Conservation (phyloP, 1,140 invertebrate species). For the Zaprionus camerounensis region DNA sequence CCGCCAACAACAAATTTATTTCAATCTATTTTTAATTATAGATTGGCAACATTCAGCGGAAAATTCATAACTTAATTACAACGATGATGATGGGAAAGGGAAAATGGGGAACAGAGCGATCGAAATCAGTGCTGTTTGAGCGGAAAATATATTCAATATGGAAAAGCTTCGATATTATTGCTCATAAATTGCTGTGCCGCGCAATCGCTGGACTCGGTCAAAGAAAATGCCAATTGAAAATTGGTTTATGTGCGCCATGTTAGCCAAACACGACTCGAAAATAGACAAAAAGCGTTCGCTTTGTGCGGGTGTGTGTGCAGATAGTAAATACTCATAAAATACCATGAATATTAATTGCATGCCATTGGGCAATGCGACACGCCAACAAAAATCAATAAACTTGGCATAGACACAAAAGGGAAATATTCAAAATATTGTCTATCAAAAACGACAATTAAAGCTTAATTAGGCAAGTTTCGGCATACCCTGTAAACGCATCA, state of each 20-base stretch:
- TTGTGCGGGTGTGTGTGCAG: conserved; percentile 34
- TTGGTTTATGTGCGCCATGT: conserved; percentile 17
- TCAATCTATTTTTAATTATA: conserved; percentile 30
- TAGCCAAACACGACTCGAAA: conserved; percentile 20
- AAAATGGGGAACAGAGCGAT: not conserved
- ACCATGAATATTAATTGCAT: conserved; percentile 63
- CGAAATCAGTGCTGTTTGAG: not conserved
- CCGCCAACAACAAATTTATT: not conserved
- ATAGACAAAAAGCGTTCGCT: conserved; percentile 10
- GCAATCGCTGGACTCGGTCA: conserved; percentile 25
- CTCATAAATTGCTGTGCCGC: conserved; percentile 31
- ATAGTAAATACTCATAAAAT: conserved; percentile 56
- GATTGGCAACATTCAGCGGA: conserved; percentile 13
- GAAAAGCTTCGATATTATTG: conserved; percentile 10
- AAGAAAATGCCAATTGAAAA: conserved; percentile 30
- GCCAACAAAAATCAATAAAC: conserved; percentile 42
- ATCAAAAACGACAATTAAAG: conserved; percentile 57
- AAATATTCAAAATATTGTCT: conserved; percentile 47
- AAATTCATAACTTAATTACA: conserved; percentile 19
- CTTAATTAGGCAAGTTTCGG: conserved; percentile 53
- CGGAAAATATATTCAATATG: conserved; percentile 28
- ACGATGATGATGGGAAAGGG: not conserved
- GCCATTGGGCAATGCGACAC: conserved; percentile 40
- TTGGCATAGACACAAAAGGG: conserved; percentile 10
- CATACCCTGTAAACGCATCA: conserved; percentile 10